Percentiles rank a stretch among this genome's conserved stretches.
Evolutionary conservation across 1,140 invertebrate genomes (phyloP).

Genomic region (Augochlora pura): DNA sequence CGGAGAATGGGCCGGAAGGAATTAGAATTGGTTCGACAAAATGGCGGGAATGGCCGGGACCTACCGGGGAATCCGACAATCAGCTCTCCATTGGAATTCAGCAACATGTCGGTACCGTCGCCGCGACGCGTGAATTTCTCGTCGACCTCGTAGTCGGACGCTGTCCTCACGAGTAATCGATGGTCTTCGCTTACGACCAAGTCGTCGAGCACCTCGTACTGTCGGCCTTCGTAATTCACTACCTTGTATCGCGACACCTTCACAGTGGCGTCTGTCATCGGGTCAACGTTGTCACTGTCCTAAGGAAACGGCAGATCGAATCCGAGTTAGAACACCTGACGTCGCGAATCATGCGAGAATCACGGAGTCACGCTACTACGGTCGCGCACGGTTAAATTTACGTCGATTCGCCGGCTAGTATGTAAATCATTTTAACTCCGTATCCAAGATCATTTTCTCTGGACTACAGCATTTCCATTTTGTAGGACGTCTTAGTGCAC

Average conservation of each 20-base stretch:
- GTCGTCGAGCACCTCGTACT: constrained; percentile 68
- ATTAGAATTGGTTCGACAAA: neutral
- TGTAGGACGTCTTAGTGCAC: too few relatives aligned
- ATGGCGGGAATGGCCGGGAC: neutral
- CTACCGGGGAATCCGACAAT: constrained; percentile 74
- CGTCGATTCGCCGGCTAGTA: too few relatives aligned
- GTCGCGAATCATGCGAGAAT: too few relatives aligned
- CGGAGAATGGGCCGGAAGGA: neutral
- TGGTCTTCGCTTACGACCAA: constrained; percentile 71
- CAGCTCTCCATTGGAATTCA: constrained; percentile 79
- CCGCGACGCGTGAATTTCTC: constrained; percentile 80
- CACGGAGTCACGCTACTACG: too few relatives aligned
- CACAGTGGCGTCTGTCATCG: constrained; percentile 16
- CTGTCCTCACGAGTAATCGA: constrained; percentile 78
- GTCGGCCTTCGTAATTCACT: constrained; percentile 67
- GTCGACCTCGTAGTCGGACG: constrained; percentile 79
- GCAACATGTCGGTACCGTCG: constrained; percentile 80
- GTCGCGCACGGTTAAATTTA: too few relatives aligned
- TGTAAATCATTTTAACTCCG: too few relatives aligned
- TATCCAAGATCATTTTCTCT: too few relatives aligned
- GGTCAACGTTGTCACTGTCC: neutral
- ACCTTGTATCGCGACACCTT: constrained; percentile 63
- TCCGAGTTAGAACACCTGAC: too few relatives aligned
- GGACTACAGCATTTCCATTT: too few relatives aligned
- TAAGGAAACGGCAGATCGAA: neutral